These are phyloP conservation scores for Platynereis dumerilii DNA, from an alignment of 2,888 invertebrate genomes.

Conservation along the genomic window DNA sequence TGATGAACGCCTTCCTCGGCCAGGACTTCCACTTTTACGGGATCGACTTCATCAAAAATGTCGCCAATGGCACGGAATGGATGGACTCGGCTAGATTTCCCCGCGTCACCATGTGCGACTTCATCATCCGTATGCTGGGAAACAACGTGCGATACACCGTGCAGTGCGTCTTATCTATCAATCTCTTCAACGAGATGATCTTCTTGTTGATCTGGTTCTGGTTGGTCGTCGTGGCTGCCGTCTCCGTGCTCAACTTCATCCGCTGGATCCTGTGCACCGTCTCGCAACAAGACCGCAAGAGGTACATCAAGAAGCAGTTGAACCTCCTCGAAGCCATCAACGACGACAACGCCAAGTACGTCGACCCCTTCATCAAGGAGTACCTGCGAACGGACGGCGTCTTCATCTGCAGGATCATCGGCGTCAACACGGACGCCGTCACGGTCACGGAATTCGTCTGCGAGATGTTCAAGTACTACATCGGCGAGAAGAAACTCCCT, in stretches of 20 bases:
- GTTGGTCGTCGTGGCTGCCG: slow-evolving; percentile 64
- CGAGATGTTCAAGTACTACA: not conserved
- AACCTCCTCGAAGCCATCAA: slow-evolving; percentile 33
- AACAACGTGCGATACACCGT: slow-evolving; percentile 65
- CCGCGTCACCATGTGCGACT: slow-evolving; percentile 63
- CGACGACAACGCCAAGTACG: slow-evolving; percentile 31
- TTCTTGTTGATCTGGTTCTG: slow-evolving; percentile 67
- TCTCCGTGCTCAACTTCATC: slow-evolving; percentile 62
- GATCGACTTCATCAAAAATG: slow-evolving; percentile 64
- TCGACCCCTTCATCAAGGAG: slow-evolving; percentile 46
- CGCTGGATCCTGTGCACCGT: slow-evolving; percentile 58
- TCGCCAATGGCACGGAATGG: slow-evolving; percentile 62
- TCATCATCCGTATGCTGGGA: slow-evolving; percentile 51
- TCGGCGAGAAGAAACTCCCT: too few relatives aligned
- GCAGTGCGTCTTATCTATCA: slow-evolving; percentile 62
- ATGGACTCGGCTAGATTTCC: slow-evolving; percentile 60
- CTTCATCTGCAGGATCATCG: slow-evolving; percentile 17
- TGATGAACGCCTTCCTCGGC: slow-evolving; percentile 65
- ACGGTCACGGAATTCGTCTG: slow-evolving; percentile 25
- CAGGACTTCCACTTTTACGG: slow-evolving; percentile 61
- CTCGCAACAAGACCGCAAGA: slow-evolving; percentile 32
- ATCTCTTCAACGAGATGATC: slow-evolving; percentile 55
- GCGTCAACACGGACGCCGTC: slow-evolving; percentile 20
- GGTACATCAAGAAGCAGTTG: slow-evolving; percentile 41
- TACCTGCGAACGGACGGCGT: slow-evolving; percentile 20